A percentile compares a stretch with the other conserved stretches of the same genome.
These are phyloP conservation scores for Pipistrellus nathusii DNA, from an alignment of 2,797 vertebrate genomes.

Conservation along the genomic window DNA sequence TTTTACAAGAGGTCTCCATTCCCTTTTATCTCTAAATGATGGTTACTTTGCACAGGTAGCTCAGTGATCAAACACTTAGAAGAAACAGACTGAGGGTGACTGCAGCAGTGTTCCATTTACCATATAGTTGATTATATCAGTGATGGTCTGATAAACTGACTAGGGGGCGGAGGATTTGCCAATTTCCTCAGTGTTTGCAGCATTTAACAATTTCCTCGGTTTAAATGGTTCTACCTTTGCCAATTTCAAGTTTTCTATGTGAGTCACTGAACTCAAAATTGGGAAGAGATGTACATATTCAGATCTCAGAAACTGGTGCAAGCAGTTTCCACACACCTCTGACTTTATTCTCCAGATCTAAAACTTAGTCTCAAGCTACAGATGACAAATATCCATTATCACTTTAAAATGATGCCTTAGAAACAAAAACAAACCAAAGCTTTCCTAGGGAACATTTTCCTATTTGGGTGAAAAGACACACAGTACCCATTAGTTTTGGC, in stretches of 20 bases:
- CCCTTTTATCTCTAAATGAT: not conserved
- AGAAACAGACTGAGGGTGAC: not conserved
- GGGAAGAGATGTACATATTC: not conserved
- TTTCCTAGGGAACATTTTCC: constrained; percentile 64
- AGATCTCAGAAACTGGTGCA: not conserved
- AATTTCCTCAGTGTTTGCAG: not conserved
- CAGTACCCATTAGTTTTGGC: constrained; percentile 66
- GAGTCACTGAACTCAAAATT: not conserved
- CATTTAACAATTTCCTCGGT: not conserved
- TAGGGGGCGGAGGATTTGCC: not conserved
- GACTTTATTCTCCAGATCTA: not conserved
- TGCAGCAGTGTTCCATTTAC: not conserved
- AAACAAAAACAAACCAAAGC: constrained; percentile 57
- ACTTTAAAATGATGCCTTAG: constrained; percentile 62
- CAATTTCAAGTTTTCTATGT: not conserved
- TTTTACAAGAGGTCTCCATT: not conserved
- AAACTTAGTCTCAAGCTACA: not conserved
- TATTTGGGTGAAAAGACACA: constrained; percentile 68
- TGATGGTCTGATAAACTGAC: not conserved
- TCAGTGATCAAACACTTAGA: not conserved
- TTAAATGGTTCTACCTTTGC: not conserved
- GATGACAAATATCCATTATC: constrained; percentile 15
- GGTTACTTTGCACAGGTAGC: not conserved
- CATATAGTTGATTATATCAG: not conserved
- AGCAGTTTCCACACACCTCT: not conserved